Conservation (phyloP, 1,140 invertebrate species). For the Achroia grisella region DNA sequence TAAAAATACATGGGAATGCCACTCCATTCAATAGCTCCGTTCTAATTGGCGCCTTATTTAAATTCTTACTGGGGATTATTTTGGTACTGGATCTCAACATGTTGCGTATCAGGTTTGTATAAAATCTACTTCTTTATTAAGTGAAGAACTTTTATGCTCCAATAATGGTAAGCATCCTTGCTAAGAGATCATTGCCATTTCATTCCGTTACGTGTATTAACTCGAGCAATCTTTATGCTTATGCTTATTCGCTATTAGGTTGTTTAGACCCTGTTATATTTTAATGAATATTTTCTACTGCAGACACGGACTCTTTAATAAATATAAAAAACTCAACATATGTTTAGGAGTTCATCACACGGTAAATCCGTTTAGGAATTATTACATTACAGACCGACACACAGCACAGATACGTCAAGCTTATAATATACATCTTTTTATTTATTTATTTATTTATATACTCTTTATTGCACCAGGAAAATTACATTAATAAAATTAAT, state of each 20-base stretch:
- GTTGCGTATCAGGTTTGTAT: conserved; percentile 40
- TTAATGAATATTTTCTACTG: too few relatives aligned
- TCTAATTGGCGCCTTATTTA: conserved; percentile 64
- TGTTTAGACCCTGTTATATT: too few relatives aligned
- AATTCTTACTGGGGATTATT: conserved; percentile 47
- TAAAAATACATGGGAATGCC: conserved; percentile 36
- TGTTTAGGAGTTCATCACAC: too few relatives aligned
- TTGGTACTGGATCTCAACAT: conserved; percentile 36
- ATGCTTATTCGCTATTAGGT: neutral
- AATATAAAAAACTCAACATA: too few relatives aligned
- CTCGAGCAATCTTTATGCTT: conserved; percentile 6
- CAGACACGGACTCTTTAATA: too few relatives aligned
- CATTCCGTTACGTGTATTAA: conserved; percentile 48
- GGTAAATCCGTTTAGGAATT: too few relatives aligned
- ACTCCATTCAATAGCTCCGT: conserved; percentile 23
- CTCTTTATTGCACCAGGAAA: too few relatives aligned
- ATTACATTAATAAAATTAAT: too few relatives aligned
- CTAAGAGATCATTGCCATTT: conserved; percentile 45
- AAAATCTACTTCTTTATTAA: conserved; percentile 58
- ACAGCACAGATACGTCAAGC: too few relatives aligned
- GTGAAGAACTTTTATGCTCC: conserved; percentile 46
- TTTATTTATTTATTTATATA: too few relatives aligned
- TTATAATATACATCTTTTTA: too few relatives aligned
- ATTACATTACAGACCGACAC: too few relatives aligned
- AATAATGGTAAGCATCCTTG: conserved; percentile 41